These are phyloP conservation scores for Tetraneura akinire DNA, from an alignment of 1,140 invertebrate genomes.

Conservation along the genomic window DNA sequence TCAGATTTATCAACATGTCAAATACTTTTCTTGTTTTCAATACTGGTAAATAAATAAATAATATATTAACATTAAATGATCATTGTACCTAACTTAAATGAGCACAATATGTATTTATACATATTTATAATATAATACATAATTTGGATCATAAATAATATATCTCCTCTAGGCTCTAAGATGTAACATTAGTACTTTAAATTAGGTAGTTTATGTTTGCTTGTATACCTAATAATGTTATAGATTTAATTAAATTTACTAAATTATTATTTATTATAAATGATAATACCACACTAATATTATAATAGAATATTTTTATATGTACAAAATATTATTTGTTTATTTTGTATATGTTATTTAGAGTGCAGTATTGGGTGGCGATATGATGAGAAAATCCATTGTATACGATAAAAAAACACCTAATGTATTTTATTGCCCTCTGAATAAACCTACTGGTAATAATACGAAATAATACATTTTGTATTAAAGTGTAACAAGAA, in stretches of 20 bases:
- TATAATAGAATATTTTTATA: too few species aligned
- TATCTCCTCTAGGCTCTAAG: too few species aligned
- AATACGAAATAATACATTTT: neutral
- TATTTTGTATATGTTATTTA: constrained; percentile 51
- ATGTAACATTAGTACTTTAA: too few species aligned
- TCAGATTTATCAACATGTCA: constrained; percentile 18
- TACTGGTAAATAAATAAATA: constrained; percentile 19
- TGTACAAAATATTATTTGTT: neutral
- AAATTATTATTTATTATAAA: too few species aligned
- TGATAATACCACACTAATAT: too few species aligned
- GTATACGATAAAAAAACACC: constrained; percentile 82
- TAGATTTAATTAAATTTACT: too few species aligned
- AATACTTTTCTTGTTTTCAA: constrained; percentile 17
- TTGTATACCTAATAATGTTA: too few species aligned
- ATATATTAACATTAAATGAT: neutral
- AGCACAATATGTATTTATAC: too few species aligned
- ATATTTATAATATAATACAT: too few species aligned
- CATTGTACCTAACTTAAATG: too few species aligned
- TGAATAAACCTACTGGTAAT: constrained; percentile 70
- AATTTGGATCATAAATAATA: too few species aligned
- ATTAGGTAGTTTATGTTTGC: too few species aligned
- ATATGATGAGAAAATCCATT: constrained; percentile 79
- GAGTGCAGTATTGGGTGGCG: constrained; percentile 63
- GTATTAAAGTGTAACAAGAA: neutral
- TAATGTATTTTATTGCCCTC: constrained; percentile 80